Percentiles rank a stretch among this genome's conserved stretches.
These are phyloP conservation scores for Erethizon dorsatum DNA, from an alignment of 2,797 vertebrate genomes.

Conservation along the genomic window DNA sequence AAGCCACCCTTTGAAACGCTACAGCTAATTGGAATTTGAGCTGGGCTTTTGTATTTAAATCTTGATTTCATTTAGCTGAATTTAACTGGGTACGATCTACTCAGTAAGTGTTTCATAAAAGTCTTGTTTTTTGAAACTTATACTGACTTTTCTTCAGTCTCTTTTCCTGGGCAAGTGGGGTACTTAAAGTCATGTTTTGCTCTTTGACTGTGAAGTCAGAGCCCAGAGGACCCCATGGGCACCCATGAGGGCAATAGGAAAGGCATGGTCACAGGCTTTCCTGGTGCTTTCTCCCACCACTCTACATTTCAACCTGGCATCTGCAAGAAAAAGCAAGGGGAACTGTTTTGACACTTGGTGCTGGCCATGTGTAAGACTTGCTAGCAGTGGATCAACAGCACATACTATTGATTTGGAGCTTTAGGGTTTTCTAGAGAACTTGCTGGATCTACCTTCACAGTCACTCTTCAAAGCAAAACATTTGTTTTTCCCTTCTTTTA, in stretches of 20 bases:
- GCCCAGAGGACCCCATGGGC: neutral
- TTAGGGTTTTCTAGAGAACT: neutral
- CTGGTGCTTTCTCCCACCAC: neutral
- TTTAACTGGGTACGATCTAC: neutral
- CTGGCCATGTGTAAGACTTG: neutral
- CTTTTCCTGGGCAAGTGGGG: conserved; percentile 14
- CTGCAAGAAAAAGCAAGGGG: neutral
- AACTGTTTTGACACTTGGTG: neutral
- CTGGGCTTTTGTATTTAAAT: neutral
- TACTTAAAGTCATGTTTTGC: neutral
- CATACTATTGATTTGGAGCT: neutral
- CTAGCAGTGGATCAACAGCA: neutral
- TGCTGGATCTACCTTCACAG: conserved; percentile 7
- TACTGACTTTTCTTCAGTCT: conserved; percentile 40
- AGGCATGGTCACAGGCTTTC: neutral
- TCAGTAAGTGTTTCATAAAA: neutral
- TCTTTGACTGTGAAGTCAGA: conserved; percentile 49
- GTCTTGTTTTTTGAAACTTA: neutral
- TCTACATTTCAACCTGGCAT: neutral
- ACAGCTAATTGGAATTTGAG: conserved; percentile 39
- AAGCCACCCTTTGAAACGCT: neutral
- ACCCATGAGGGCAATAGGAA: neutral
- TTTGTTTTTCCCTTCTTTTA: neutral
- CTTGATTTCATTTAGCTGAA: neutral
- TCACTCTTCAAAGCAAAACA: neutral